A percentile compares a stretch with the other conserved stretches of the same genome.
Conservation (phyloP, 1,140 invertebrate genomes). For the Dermatophagoides farinae region DNA sequence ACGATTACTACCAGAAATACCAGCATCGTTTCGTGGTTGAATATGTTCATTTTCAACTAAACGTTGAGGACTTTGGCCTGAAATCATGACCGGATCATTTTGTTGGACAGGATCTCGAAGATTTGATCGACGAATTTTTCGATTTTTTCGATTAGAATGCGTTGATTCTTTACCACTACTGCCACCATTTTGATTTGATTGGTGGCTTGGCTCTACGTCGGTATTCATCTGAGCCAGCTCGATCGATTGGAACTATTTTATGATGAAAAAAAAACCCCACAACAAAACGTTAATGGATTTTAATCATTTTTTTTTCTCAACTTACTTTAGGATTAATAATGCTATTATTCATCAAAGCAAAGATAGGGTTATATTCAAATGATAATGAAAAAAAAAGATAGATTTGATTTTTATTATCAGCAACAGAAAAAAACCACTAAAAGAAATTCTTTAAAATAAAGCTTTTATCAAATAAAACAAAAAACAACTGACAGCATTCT, state of each 20-base stretch:
- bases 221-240: not conserved
- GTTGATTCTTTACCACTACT: not conserved
- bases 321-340: not conserved
- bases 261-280: not conserved
- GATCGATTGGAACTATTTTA: not conserved
- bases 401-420: too few relatives aligned
- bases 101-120: not conserved
- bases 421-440: too few relatives aligned
- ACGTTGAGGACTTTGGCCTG: slow-evolving; percentile 11
- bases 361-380: too few relatives aligned
- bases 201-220: not conserved
- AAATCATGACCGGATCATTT: not conserved
- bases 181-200: not conserved
- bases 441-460: too few relatives aligned
- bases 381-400: too few relatives aligned
- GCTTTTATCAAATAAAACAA: too few relatives aligned
- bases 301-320: not conserved
- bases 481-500: too few relatives aligned
- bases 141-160: not conserved
- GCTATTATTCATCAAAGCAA: not conserved
- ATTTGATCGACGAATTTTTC: not conserved
- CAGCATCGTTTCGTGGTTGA: not conserved
- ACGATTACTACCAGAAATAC: not conserved
- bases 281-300: too few relatives aligned
- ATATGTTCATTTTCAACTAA: slow-evolving; percentile 4